Evolutionary conservation across 2,797 vertebrate species (phyloP).

Genomic region (Chelon auratus): DNA sequence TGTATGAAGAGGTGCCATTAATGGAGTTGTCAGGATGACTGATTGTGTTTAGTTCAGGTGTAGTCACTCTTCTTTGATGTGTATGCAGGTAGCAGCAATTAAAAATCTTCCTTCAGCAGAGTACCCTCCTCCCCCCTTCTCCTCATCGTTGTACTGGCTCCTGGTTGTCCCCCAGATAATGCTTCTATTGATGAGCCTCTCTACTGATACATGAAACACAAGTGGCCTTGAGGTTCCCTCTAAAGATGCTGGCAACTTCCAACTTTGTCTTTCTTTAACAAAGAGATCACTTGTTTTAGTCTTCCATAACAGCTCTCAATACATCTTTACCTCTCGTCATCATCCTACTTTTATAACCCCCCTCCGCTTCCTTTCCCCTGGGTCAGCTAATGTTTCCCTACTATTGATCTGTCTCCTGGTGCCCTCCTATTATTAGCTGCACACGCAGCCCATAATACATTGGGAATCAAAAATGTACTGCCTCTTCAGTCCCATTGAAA

Average conservation of each 20-base stretch:
- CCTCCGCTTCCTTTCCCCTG: slow-evolving; percentile 53
- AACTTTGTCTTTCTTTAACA: slow-evolving; percentile 10
- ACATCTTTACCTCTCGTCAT: slow-evolving; percentile 13
- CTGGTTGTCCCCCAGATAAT: slow-evolving; percentile 51
- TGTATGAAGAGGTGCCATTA: slow-evolving; percentile 53
- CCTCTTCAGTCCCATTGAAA: slow-evolving; percentile 25
- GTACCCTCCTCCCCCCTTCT: slow-evolving; percentile 10
- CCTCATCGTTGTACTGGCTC: slow-evolving; percentile 34
- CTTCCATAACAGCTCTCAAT: slow-evolving; percentile 20
- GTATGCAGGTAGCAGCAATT: slow-evolving; percentile 60
- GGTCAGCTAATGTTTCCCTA: slow-evolving; percentile 76
- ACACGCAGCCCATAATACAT: slow-evolving; percentile 56
- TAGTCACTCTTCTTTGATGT: slow-evolving; percentile 51
- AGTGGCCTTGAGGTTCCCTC: slow-evolving; percentile 13
- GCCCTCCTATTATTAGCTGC: slow-evolving; percentile 78
- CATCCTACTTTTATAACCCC: slow-evolving; percentile 39
- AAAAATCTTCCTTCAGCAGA: slow-evolving; percentile 13
- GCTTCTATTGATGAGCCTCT: slow-evolving; percentile 56
- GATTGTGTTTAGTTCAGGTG: slow-evolving; percentile 66
- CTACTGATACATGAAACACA: slow-evolving; percentile 44
- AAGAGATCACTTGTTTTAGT: slow-evolving; percentile 23
- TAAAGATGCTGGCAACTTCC: slow-evolving; percentile 1
- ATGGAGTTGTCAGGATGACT: slow-evolving; percentile 65
- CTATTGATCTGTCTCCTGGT: slow-evolving; percentile 79
- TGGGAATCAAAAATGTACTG: slow-evolving; percentile 49